Evolutionary conservation across 2,888 invertebrate genomes (phyloP), one percentile per base, ranked within the genome.

Genomic region (Agonopterix arenella): DNA sequence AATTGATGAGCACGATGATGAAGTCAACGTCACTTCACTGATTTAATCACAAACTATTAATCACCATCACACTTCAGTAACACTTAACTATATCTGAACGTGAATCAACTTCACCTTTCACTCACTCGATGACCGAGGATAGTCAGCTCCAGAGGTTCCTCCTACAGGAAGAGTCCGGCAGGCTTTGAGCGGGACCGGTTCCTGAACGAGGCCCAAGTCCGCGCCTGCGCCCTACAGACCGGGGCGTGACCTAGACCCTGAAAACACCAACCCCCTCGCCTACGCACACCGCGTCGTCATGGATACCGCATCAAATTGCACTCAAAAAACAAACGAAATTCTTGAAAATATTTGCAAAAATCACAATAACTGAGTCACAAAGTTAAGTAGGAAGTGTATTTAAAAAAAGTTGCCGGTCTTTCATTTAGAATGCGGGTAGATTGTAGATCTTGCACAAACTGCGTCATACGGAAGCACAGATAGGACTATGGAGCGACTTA

Each of bases 191-290:
- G 65, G 62, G 53, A 60, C 56, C 56, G 56, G 64, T 76, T 73
- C 75, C 73, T 70, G 61, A 66, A 66, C 58, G 67, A 59, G 62
- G 72, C 71, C 56, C 58, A 55, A 54, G 61, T 62, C 69, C 80
- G 80, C 86, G 84, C 88, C 65, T 73, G 89, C 89, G 89, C 71
- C 28, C 36, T 52, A 36, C 51, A 49, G 59, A 46, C 71, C 68
- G 71, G 88, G 90, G 90, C 90, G 90, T 90, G 84, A 90, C 90
- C 90, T 89, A 90, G 90, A 90, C 90, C 90, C 84, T 90, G 89
- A 85, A 84, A 81, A 71, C 62, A 59, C 63, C 84, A 80, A 82
- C 85, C 85, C 81, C 75, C 73, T 76, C 73, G 74, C 89, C 88
- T 76, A 84, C 84, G 70, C 81, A 62, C 54, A 68, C 64, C 67